phyloP scores from a whole-genome alignment of 2,797 vertebrate genomes.

The Carcharodon carcharias region DNA sequence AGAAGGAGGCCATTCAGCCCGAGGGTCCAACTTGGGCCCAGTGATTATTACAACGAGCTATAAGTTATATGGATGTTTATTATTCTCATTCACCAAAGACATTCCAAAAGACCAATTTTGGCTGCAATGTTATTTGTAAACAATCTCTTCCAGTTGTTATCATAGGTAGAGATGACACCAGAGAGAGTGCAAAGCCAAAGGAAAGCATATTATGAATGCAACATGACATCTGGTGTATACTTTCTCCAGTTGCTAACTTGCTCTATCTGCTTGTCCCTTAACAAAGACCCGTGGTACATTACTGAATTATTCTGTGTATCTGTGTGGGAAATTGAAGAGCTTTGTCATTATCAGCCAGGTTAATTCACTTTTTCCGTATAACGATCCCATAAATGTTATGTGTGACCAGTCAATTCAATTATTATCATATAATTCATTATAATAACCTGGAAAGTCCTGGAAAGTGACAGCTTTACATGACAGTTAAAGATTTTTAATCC shows the following conservation, averaged over 20 bases:
- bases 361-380: neutral
- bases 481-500: constrained; percentile 28
- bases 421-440: constrained; percentile 19
- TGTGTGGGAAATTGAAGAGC: neutral
- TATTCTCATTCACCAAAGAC: neutral
- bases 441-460: constrained; percentile 32
- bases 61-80: neutral
- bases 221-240: neutral
- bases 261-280: neutral
- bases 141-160: neutral
- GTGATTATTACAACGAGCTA: neutral
- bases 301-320: neutral
- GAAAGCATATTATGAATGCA: neutral
- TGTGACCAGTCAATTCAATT: constrained; percentile 20
- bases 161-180: neutral
- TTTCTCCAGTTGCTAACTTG: neutral
- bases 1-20: too few relatives aligned
- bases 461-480: constrained; percentile 34
- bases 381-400: neutral
- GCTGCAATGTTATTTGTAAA: neutral
- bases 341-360: neutral
- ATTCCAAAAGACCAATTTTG: neutral
- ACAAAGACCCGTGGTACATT: neutral
- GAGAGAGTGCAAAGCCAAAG: neutral
- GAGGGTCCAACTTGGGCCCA: neutral